Evolutionary conservation across 2,113 vertebrate genomes (phyloP).

Genomic region (Natator depressus): DNA sequence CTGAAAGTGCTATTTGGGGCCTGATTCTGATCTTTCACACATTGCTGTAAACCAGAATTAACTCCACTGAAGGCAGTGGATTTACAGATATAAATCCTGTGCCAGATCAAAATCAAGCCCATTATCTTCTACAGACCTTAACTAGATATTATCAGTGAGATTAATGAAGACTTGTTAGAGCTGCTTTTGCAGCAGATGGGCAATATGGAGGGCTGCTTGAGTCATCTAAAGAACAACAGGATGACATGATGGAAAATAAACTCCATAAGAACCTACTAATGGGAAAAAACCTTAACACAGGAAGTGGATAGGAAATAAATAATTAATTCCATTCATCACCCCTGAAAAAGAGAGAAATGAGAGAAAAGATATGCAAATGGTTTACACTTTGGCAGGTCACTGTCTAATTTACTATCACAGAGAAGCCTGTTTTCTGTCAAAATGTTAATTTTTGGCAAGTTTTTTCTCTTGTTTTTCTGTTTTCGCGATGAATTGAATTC

Average conservation of each 20-base stretch:
- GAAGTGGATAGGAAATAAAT: not conserved
- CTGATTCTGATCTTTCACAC: not conserved
- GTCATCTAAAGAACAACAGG: not conserved
- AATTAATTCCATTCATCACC: not conserved
- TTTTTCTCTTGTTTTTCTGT: not conserved
- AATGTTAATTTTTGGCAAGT: not conserved
- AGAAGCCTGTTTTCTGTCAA: not conserved
- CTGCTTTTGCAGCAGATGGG: not conserved
- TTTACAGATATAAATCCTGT: not conserved
- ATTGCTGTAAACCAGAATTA: not conserved
- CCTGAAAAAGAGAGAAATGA: not conserved
- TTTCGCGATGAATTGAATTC: not conserved
- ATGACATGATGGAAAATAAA: not conserved
- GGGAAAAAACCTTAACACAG: accelerated
- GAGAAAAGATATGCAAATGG: not conserved
- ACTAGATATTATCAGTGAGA: not conserved
- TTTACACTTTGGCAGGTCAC: not conserved
- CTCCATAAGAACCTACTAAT: not conserved
- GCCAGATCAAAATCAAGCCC: not conserved
- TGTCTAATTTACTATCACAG: not conserved
- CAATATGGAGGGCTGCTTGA: not conserved
- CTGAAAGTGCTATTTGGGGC: not conserved
- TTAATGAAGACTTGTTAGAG: not conserved
- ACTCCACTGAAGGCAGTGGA: not conserved
- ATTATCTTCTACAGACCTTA: not conserved